These are phyloP conservation scores for Botrylloides violaceus DNA, from an alignment of 23 tunicate genomes.

Conservation along the genomic window DNA sequence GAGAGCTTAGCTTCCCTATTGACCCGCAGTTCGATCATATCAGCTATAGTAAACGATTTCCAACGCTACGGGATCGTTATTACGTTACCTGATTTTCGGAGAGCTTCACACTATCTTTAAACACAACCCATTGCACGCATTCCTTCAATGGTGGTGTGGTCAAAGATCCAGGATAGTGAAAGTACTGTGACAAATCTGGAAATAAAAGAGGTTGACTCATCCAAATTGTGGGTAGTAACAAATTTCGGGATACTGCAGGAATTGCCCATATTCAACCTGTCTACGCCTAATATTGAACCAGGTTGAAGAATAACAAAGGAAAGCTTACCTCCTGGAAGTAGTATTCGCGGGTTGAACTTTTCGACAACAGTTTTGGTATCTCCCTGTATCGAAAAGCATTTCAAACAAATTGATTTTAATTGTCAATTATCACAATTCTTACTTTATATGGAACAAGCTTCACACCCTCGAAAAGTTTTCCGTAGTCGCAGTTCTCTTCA, in stretches of 20 bases:
- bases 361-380: background rate
- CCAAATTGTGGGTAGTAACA: too few species aligned
- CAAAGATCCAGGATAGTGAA: slow-evolving; percentile 65
- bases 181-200: slow-evolving; percentile 8
- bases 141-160: slow-evolving; percentile 94
- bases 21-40: too few species aligned
- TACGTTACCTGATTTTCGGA: slow-evolving; percentile 59
- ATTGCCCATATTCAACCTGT: too few species aligned
- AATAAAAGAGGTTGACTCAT: too few species aligned
- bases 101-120: slow-evolving; percentile 40
- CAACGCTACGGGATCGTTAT: too few species aligned
- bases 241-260: too few species aligned
- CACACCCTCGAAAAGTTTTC: background rate
- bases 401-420: background rate
- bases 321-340: slow-evolving; percentile 15
- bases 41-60: too few species aligned
- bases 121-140: slow-evolving; percentile 94
- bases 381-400: background rate
- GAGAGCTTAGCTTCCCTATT: too few species aligned
- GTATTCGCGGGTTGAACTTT: slow-evolving; percentile 1
- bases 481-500: slow-evolving; percentile 5
- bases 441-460: slow-evolving; percentile 12
- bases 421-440: background rate
- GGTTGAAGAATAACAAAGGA: too few species aligned
- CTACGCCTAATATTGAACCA: too few species aligned